Conservation (phyloP, 2,797 vertebrate species). For the Heliangelus exortis region DNA sequence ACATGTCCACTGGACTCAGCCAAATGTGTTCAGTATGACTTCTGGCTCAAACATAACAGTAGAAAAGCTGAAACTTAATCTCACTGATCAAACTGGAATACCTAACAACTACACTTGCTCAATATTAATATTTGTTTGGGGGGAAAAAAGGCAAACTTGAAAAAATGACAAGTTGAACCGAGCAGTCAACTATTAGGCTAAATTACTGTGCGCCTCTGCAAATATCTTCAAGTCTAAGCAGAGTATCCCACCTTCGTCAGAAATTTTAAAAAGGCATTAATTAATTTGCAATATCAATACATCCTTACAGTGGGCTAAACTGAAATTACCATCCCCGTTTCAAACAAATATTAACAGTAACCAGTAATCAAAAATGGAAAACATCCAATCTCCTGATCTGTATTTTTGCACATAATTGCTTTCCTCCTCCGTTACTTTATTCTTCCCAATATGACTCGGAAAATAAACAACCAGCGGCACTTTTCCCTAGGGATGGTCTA, state of each 20-base stretch:
- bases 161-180: background rate
- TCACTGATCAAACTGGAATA: background rate
- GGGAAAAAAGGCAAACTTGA: background rate
- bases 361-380: background rate
- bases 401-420: slow-evolving; percentile 10
- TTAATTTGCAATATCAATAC: background rate
- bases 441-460: background rate
- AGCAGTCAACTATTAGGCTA: background rate
- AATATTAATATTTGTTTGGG: background rate
- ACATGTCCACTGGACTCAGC: background rate
- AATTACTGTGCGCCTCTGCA: background rate
- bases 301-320: background rate
- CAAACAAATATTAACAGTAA: background rate
- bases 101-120: background rate
- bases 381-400: background rate
- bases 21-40: background rate
- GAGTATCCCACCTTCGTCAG: background rate
- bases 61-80: background rate
- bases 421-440: slow-evolving; percentile 13
- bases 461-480: background rate
- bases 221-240: background rate
- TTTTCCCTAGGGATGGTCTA: background rate
- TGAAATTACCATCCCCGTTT: background rate
- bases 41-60: background rate
- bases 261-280: background rate